A percentile compares a stretch with the other conserved stretches of the same genome.
These are phyloP conservation scores for Latrodectus geometricus DNA, from an alignment of 1,140 invertebrate species.

Conservation along the genomic window DNA sequence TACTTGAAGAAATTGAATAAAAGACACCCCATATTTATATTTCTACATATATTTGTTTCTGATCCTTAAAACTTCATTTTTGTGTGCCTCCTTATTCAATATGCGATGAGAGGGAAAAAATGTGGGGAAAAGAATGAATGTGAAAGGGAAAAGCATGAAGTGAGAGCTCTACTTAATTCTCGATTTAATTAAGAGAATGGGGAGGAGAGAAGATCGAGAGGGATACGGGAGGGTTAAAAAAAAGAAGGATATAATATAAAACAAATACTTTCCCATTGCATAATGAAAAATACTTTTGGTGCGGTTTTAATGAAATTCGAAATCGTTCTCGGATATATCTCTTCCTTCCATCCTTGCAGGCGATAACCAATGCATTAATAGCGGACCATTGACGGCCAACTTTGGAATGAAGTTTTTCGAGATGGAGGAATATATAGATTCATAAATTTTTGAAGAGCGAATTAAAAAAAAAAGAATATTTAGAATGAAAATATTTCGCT, in stretches of 20 bases:
- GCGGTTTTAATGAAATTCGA: constrained; percentile 39
- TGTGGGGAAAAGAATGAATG: constrained; percentile 6
- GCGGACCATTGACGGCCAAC: constrained; percentile 21
- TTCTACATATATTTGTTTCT: constrained; percentile 35
- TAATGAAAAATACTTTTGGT: constrained; percentile 58
- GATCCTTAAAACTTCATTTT: constrained; percentile 15
- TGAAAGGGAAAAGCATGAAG: constrained; percentile 2
- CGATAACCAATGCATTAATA: constrained; percentile 41
- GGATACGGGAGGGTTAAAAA: background rate
- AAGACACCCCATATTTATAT: constrained; percentile 10
- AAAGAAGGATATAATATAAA: constrained; percentile 56
- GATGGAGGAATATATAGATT: constrained; percentile 40
- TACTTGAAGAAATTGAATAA: constrained; percentile 37
- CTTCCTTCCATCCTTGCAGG: background rate
- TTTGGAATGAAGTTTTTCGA: constrained; percentile 23
- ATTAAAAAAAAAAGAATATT: no score
- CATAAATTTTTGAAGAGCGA: constrained; percentile 8
- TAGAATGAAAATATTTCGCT: no score
- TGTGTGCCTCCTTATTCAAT: constrained; percentile 6
- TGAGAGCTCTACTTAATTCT: constrained; percentile 45
- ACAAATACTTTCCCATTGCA: constrained; percentile 54
- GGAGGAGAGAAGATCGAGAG: background rate
- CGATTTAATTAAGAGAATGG: constrained; percentile 51
- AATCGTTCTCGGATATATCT: constrained; percentile 36
- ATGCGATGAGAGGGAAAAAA: background rate